Evolutionary conservation across 2,113 vertebrate genomes (phyloP).

Genomic region (Eulacestoma nigropectus): DNA sequence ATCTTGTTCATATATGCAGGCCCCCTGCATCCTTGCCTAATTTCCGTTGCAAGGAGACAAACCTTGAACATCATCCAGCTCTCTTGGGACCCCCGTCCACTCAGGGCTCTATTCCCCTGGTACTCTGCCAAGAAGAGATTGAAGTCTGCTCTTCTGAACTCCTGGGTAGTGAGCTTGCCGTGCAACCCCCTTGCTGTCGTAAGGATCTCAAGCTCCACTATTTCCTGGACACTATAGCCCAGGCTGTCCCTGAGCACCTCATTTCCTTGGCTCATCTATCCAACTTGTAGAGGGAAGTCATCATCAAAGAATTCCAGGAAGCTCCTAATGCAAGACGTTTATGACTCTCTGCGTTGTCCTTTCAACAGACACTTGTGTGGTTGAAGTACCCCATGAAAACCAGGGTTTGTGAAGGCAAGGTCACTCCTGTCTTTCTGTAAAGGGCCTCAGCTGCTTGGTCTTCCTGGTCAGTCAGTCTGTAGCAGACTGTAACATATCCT

Average conservation of each 20-base stretch:
- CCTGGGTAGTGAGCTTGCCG: background rate
- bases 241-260: background rate
- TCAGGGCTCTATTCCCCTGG: background rate
- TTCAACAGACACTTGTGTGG: background rate
- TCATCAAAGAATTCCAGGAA: background rate
- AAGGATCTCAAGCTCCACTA: background rate
- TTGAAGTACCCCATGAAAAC: rapidly evolving
- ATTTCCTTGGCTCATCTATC: background rate
- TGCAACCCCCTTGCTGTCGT: too few relatives aligned
- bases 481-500: background rate
- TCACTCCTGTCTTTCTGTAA: background rate
- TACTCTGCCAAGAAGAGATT: background rate
- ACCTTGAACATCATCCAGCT: background rate
- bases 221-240: background rate
- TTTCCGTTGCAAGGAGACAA: background rate
- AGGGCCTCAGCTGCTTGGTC: background rate
- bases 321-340: background rate
- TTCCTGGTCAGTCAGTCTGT: background rate
- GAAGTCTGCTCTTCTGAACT: background rate
- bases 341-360: background rate
- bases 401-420: background rate
- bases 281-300: background rate
- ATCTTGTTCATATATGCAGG: background rate
- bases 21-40: background rate
- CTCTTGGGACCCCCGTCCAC: background rate